phyloP scores from a whole-genome alignment of 1,140 invertebrate genomes.

The Pseudoatta argentina region DNA sequence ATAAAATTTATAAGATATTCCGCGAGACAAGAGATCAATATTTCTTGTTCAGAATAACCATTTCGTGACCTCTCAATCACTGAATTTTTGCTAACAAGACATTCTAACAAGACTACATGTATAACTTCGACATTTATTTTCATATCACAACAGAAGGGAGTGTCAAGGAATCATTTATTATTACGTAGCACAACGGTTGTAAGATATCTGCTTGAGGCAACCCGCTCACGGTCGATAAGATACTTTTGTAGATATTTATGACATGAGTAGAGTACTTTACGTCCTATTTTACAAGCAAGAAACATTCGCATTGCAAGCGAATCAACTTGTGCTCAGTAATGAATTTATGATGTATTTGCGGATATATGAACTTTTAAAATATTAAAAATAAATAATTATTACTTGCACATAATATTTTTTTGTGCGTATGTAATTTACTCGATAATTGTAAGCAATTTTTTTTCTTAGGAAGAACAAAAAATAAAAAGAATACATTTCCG shows the following conservation, averaged over 20 bases:
- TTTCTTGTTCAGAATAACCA: neutral
- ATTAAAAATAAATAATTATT: too few relatives aligned
- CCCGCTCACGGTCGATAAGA: slow-evolving; percentile 21
- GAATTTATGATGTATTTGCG: too few relatives aligned
- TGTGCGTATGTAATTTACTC: neutral
- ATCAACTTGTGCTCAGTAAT: neutral
- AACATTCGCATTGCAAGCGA: neutral
- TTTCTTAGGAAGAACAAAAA: neutral
- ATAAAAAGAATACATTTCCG: neutral
- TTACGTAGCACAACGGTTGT: slow-evolving; percentile 10
- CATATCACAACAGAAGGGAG: slow-evolving; percentile 3
- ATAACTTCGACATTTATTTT: slow-evolving; percentile 34
- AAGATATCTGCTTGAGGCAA: slow-evolving; percentile 13
- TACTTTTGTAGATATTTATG: slow-evolving; percentile 40
- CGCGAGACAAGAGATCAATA: neutral
- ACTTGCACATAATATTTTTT: too few relatives aligned
- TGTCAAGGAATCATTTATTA: slow-evolving; percentile 47
- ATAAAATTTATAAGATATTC: neutral
- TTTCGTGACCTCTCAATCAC: neutral
- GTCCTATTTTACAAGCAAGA: slow-evolving; percentile 21
- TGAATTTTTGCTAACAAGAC: slow-evolving; percentile 11
- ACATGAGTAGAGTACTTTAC: slow-evolving; percentile 20
- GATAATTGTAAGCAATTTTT: neutral
- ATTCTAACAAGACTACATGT: neutral
- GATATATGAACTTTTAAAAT: too few relatives aligned